phyloP scores from a whole-genome alignment of 1,140 invertebrate genomes.

The Drosophila willistoni region DNA sequence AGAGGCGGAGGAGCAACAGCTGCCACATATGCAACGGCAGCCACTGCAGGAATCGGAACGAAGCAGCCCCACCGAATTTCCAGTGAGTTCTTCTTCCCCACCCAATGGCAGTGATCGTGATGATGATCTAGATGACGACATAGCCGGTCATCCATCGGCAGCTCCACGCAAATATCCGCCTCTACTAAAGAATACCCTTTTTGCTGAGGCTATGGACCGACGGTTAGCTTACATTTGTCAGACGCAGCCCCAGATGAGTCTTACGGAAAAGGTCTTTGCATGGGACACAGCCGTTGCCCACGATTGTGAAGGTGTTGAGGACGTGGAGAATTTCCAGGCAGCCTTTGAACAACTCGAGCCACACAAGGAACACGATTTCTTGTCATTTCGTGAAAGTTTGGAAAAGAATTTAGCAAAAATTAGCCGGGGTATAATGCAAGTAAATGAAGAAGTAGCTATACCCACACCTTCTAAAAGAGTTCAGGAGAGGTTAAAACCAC shows the following conservation, averaged over 20 bases:
- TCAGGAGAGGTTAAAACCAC: conserved; percentile 7
- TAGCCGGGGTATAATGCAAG: conserved; percentile 16
- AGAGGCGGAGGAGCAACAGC: conserved; percentile 6
- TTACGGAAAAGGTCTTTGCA: conserved; percentile 62
- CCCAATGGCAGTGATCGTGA: conserved; percentile 64
- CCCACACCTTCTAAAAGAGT: conserved; percentile 25
- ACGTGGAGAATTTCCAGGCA: conserved; percentile 70
- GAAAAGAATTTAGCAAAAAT: conserved; percentile 28
- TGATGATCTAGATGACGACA: conserved; percentile 50
- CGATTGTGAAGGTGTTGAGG: conserved; percentile 66
- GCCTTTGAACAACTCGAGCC: conserved; percentile 52
- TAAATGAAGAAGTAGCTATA: conserved; percentile 6
- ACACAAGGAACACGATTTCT: conserved; percentile 40
- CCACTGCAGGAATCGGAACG: conserved; percentile 31
- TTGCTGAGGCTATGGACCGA: conserved; percentile 68
- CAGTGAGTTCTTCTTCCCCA: conserved; percentile 64
- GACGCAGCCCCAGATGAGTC: conserved; percentile 69
- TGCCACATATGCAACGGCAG: not conserved
- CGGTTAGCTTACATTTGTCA: conserved; percentile 62
- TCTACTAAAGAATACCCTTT: conserved; percentile 69
- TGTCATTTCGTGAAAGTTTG: conserved; percentile 53
- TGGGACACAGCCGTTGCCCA: conserved; percentile 56
- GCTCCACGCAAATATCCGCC: conserved; percentile 55
- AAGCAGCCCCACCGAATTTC: conserved; percentile 72
- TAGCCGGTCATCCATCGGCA: conserved; percentile 31